These are phyloP conservation scores for Lethocerus indicus DNA, from an alignment of 1,140 invertebrate species.

Conservation along the genomic window DNA sequence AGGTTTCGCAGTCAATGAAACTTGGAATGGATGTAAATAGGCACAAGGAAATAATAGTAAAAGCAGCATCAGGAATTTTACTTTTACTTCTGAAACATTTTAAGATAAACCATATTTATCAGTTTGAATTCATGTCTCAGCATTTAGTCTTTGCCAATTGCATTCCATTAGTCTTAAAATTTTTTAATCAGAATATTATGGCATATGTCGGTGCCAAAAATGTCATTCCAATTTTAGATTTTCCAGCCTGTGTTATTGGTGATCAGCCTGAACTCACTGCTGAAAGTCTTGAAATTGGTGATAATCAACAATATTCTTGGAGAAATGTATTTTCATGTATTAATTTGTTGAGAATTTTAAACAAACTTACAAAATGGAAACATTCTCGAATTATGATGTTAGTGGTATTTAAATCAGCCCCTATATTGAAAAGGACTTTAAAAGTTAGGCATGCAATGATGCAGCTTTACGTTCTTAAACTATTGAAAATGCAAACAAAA, in stretches of 20 bases:
- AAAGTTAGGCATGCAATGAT: constrained; percentile 94
- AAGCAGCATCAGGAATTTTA: constrained; percentile 89
- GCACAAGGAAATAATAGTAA: constrained; percentile 98
- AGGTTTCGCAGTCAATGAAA: constrained; percentile 92
- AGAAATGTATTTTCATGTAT: constrained; percentile 97
- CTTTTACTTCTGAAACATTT: constrained; percentile 92
- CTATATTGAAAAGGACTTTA: constrained; percentile 89
- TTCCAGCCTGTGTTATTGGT: constrained; percentile 90
- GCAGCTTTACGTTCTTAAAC: constrained; percentile 94
- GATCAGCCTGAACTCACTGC: constrained; percentile 87
- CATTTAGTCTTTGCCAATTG: constrained; percentile 99
- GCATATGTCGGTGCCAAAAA: constrained; percentile 92
- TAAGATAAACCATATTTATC: constrained; percentile 97
- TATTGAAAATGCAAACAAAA: constrained; percentile 99
- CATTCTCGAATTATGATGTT: constrained; percentile 99
- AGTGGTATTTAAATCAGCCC: constrained; percentile 98
- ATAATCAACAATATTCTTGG: constrained; percentile 83
- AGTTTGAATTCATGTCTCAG: constrained; percentile 99
- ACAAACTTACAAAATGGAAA: constrained; percentile 99
- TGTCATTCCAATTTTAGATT: constrained; percentile 85
- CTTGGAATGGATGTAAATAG: constrained; percentile 93
- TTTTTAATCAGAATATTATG: constrained; percentile 97
- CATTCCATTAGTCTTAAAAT: constrained; percentile 94
- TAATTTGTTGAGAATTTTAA: constrained; percentile 89
- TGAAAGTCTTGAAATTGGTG: constrained; percentile 83